phyloP scores from a whole-genome alignment of 2,797 vertebrate genomes.

The Semotilus atromaculatus region DNA sequence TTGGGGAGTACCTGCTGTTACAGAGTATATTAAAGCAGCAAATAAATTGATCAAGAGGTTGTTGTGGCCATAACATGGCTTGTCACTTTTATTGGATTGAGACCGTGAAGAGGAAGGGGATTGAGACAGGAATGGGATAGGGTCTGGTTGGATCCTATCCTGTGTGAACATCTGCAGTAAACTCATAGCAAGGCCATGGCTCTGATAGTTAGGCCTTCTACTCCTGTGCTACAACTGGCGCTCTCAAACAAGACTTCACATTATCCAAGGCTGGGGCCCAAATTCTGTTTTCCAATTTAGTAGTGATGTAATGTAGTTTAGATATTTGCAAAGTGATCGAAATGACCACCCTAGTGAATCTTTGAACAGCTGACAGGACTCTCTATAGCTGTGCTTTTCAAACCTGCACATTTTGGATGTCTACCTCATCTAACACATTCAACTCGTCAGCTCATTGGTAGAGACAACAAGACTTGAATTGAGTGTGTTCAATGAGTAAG shows the following conservation, averaged over 20 bases:
- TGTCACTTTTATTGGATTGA: constrained; percentile 14
- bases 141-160: not conserved
- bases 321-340: not conserved
- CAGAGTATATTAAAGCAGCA: constrained; percentile 39
- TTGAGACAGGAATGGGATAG: not conserved
- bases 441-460: not conserved
- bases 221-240: not conserved
- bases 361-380: not conserved
- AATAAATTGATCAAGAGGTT: constrained; percentile 42
- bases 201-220: not conserved
- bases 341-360: not conserved
- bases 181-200: not conserved
- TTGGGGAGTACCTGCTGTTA: constrained; percentile 36
- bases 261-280: too few relatives aligned
- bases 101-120: not conserved
- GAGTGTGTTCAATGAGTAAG: not conserved
- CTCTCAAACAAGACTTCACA: too few relatives aligned
- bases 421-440: not conserved
- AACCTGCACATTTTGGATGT: too few relatives aligned
- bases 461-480: not conserved
- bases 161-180: not conserved
- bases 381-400: not conserved
- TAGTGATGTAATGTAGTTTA: not conserved
- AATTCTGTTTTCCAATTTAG: too few relatives aligned
- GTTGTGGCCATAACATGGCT: not conserved